Percentiles rank a stretch among this genome's conserved stretches.
These are phyloP conservation scores for Aleiodes testaceus DNA, from an alignment of 2,888 invertebrate genomes.

Conservation along the genomic window DNA sequence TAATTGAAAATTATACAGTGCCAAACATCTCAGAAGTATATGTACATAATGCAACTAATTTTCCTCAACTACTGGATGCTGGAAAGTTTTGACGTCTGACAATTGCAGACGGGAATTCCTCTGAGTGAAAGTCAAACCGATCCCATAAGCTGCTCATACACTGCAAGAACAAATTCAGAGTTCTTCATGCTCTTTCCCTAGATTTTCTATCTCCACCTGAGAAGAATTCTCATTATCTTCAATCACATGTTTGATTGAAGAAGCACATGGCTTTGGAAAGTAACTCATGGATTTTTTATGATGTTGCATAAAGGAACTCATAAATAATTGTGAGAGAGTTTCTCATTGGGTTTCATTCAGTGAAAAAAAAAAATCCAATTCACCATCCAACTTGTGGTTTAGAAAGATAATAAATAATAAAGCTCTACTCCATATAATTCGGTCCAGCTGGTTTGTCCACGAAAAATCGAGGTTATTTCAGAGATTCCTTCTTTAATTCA, in stretches of 20 bases:
- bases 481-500: conserved; percentile 17
- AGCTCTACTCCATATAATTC: too few relatives aligned
- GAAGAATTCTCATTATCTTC: neutral
- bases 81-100: neutral
- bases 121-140: conserved; percentile 13
- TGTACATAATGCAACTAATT: neutral
- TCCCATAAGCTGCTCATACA: conserved; percentile 19
- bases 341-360: neutral
- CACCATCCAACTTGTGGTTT: neutral
- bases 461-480: neutral
- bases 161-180: neutral
- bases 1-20: neutral
- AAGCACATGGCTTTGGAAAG: conserved; percentile 20
- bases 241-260: conserved; percentile 27
- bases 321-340: conserved; percentile 37
- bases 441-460: neutral
- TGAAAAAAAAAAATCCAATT: neutral
- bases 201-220: neutral
- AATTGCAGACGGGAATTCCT: neutral
- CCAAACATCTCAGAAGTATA: neutral
- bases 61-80: neutral
- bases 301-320: conserved; percentile 30
- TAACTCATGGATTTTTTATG: conserved; percentile 21
- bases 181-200: neutral
- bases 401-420: neutral